A percentile compares a stretch with the other conserved stretches of the same genome.
phyloP scores from a whole-genome alignment of 2,113 vertebrate species.

The Sander lucioperca region DNA sequence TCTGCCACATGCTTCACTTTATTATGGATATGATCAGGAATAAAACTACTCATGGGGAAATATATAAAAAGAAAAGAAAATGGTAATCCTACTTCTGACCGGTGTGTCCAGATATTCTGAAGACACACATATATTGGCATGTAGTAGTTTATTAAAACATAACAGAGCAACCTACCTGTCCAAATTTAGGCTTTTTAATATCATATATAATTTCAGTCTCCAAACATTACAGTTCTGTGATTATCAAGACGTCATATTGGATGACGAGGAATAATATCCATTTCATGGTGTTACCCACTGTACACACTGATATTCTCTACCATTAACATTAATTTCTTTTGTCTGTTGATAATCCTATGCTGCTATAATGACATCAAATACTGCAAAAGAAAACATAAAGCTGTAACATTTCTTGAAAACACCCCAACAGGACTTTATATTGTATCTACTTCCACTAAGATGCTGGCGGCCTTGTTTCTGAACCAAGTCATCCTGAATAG shows the following conservation, averaged over 20 bases:
- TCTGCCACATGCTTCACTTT: background rate
- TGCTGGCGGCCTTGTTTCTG: conserved; percentile 83
- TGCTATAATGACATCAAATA: background rate
- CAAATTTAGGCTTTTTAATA: background rate
- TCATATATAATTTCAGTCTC: too few species aligned
- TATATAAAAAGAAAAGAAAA: background rate
- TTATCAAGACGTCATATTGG: too few species aligned
- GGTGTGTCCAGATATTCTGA: background rate
- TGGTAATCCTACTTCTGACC: background rate
- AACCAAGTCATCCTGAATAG: conserved; percentile 97
- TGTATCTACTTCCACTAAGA: conserved; percentile 47
- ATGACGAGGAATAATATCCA: too few species aligned
- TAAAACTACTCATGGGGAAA: background rate
- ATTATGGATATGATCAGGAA: background rate
- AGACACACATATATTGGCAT: background rate
- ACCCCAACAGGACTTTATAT: background rate
- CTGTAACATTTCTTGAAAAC: background rate
- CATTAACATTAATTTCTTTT: background rate
- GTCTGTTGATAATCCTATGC: background rate
- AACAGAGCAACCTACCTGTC: too few species aligned
- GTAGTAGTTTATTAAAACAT: too few species aligned
- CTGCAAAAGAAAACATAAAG: background rate
- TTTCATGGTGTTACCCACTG: too few species aligned
- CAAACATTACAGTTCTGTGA: too few species aligned
- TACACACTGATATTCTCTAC: background rate